A percentile compares a stretch with the other conserved stretches of the same genome.
phyloP scores from a whole-genome alignment of 2,888 invertebrate genomes.

The Ditula angustiorana region DNA sequence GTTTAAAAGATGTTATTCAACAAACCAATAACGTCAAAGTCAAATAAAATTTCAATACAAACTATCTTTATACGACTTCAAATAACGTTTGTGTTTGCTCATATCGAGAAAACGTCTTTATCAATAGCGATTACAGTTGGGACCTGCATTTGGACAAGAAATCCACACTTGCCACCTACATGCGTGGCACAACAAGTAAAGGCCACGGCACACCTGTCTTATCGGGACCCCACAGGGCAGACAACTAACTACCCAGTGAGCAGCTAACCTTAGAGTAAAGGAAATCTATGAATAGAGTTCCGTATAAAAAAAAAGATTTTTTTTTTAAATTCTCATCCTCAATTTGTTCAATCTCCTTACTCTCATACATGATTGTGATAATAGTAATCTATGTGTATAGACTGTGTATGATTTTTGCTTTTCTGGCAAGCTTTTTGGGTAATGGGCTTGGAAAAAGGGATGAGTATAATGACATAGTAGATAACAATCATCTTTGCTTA shows the following conservation, averaged over 20 bases:
- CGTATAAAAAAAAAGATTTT: slow-evolving; percentile 15
- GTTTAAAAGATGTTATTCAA: no score
- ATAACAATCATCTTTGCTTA: no score
- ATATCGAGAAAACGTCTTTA: slow-evolving; percentile 34
- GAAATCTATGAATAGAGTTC: neutral
- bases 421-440: no score
- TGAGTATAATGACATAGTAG: no score
- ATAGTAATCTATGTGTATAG: no score
- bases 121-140: slow-evolving; percentile 31
- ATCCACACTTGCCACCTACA: slow-evolving; percentile 34
- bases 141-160: slow-evolving; percentile 13
- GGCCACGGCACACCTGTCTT: slow-evolving; percentile 22
- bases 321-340: no score
- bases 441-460: no score
- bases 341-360: no score
- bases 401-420: no score
- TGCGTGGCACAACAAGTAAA: slow-evolving; percentile 2
- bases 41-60: slow-evolving; percentile 10
- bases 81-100: slow-evolving; percentile 32
- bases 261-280: neutral
- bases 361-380: no score
- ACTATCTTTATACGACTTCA: neutral
- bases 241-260: slow-evolving; percentile 8
- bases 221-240: slow-evolving; percentile 28
- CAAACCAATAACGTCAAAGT: neutral